Conservation (phyloP, 2,113 vertebrate species). For the Myrmophylax atrothorax region DNA sequence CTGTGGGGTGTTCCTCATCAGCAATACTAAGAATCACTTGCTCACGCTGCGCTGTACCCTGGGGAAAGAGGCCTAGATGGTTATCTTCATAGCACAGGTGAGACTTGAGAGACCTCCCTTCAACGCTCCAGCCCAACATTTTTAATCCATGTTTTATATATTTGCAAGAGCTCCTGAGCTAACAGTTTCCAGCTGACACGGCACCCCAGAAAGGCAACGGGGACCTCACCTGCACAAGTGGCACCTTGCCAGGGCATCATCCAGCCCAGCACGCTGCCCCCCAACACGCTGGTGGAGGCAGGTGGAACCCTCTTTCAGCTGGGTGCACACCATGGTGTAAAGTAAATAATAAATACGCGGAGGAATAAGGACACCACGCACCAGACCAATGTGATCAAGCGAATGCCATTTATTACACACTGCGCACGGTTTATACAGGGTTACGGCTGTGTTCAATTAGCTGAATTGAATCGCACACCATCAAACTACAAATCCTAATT, state of each 20-base stretch:
- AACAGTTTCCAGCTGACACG: accelerated
- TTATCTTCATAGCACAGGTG: neutral
- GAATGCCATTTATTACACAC: too few relatives aligned
- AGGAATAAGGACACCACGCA: too few relatives aligned
- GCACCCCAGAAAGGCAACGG: accelerated
- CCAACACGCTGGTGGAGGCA: accelerated
- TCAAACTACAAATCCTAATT: too few relatives aligned
- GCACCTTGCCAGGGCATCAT: neutral
- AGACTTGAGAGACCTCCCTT: neutral
- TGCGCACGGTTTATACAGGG: too few relatives aligned
- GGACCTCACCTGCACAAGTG: accelerated
- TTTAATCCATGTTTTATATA: neutral
- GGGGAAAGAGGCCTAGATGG: neutral
- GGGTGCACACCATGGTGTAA: accelerated
- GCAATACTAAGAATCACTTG: neutral
- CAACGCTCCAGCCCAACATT: neutral
- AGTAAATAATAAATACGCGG: too few relatives aligned
- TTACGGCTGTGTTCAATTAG: too few relatives aligned
- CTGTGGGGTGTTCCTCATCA: neutral
- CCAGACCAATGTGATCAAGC: too few relatives aligned
- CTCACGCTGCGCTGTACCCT: neutral
- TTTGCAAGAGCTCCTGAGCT: neutral
- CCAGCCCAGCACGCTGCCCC: accelerated
- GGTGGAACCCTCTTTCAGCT: neutral
- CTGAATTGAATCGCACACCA: too few relatives aligned